Evolutionary conservation across 2,888 invertebrate species (phyloP).

Genomic region (Sinopyrophorus schimmeli): DNA sequence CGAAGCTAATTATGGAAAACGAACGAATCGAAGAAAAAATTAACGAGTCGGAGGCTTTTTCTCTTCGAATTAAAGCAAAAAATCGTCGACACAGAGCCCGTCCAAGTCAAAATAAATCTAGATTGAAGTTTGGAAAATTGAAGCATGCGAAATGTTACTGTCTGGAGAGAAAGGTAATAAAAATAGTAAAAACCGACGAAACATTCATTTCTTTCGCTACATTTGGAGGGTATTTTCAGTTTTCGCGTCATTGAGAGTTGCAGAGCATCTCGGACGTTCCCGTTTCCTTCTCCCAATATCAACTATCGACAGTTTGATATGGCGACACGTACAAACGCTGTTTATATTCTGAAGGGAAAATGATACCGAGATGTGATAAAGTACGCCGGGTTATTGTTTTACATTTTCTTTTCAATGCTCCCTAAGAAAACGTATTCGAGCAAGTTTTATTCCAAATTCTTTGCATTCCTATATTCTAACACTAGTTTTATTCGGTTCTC

Average conservation of each 20-base stretch:
- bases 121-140: conserved; percentile 28
- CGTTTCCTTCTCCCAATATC: conserved; percentile 22
- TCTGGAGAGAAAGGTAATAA: conserved; percentile 19
- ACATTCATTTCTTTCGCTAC: conserved; percentile 22
- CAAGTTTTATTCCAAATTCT: not conserved
- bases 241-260: conserved; percentile 26
- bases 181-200: conserved; percentile 17
- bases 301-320: conserved; percentile 24
- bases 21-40: no score
- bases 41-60: no score
- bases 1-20: no score
- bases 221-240: conserved; percentile 19
- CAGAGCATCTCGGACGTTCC: no score
- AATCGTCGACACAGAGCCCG: no score
- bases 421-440: no score
- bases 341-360: conserved; percentile 18
- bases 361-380: conserved; percentile 21
- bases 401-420: conserved; percentile 14
- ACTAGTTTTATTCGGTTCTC: no score
- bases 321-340: conserved; percentile 20
- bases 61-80: no score
- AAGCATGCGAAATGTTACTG: conserved; percentile 19
- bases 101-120: conserved; percentile 19
- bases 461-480: not conserved
- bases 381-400: conserved; percentile 24